A percentile compares a stretch with the other conserved stretches of the same genome.
phyloP scores from a whole-genome alignment of 2,888 invertebrate genomes.

The Agrotis ipsilon region DNA sequence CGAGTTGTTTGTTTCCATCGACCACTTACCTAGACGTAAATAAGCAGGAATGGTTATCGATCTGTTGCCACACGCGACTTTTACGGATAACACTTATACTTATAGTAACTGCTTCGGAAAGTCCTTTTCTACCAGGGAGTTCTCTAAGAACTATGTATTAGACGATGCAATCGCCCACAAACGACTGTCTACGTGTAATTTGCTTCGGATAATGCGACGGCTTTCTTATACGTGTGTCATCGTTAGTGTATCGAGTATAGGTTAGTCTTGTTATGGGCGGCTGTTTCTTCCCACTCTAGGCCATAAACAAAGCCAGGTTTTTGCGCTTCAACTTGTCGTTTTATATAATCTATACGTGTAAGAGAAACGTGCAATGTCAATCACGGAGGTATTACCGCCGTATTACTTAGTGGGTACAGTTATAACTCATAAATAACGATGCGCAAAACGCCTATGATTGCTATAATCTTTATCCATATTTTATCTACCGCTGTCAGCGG shows the following conservation, averaged over 20 bases:
- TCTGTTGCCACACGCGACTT: slow-evolving; percentile 58
- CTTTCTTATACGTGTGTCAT: slow-evolving; percentile 61
- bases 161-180: slow-evolving; percentile 54
- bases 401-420: slow-evolving; percentile 49
- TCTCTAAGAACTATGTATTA: slow-evolving; percentile 46
- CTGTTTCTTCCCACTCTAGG: slow-evolving; percentile 49
- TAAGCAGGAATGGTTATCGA: slow-evolving; percentile 66
- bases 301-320: slow-evolving; percentile 47
- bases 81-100: slow-evolving; percentile 40
- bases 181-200: slow-evolving; percentile 58
- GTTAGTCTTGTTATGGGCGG: slow-evolving; percentile 53
- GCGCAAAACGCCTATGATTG: slow-evolving; percentile 59
- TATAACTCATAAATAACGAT: slow-evolving; percentile 60
- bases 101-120: slow-evolving; percentile 33
- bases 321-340: slow-evolving; percentile 39
- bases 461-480: slow-evolving; percentile 69
- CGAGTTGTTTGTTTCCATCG: slow-evolving; percentile 69
- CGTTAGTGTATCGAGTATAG: slow-evolving; percentile 48
- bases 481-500: slow-evolving; percentile 66
- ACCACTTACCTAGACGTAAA: slow-evolving; percentile 65
- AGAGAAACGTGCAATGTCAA: slow-evolving; percentile 36
- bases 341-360: slow-evolving; percentile 29
- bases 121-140: slow-evolving; percentile 34
- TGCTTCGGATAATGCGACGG: slow-evolving; percentile 63
- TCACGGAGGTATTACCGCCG: slow-evolving; percentile 19